These are phyloP conservation scores for Triplophysa rosa DNA, from an alignment of 2,113 vertebrate genomes.

Conservation along the genomic window DNA sequence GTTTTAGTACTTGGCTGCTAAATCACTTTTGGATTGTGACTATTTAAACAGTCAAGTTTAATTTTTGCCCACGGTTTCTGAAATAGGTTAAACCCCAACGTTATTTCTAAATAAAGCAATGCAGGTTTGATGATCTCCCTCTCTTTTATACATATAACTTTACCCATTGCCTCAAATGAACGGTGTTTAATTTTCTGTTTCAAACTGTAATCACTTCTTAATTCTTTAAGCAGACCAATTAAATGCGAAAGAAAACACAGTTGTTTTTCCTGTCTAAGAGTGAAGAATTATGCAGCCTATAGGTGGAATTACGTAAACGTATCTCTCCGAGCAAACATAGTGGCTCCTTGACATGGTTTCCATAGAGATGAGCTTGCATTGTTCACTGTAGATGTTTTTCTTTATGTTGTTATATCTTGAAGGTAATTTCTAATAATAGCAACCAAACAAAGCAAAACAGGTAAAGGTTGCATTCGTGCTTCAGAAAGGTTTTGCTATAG, in stretches of 20 bases:
- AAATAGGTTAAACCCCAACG: too few species aligned
- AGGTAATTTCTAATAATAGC: neutral
- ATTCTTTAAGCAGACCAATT: slow-evolving; percentile 11
- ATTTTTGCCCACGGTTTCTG: too few species aligned
- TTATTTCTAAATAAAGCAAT: neutral
- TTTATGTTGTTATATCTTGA: neutral
- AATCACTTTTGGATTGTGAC: too few species aligned
- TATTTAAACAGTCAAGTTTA: too few species aligned
- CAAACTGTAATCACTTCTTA: slow-evolving; percentile 10
- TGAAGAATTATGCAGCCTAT: slow-evolving; percentile 1
- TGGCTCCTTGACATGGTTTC: slow-evolving; percentile 31
- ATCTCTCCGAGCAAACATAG: slow-evolving; percentile 11
- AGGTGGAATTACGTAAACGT: neutral
- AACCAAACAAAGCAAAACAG: slow-evolving; percentile 16
- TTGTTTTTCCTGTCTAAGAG: neutral
- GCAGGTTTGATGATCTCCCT: neutral
- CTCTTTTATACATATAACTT: neutral
- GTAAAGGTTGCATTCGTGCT: neutral
- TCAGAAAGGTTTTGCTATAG: neutral
- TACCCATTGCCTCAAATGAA: slow-evolving; percentile 23
- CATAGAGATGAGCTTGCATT: slow-evolving; percentile 20
- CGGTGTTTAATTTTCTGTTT: neutral
- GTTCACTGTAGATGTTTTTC: slow-evolving; percentile 8
- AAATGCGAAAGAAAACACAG: neutral
- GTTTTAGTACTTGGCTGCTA: too few species aligned